Evolutionary conservation across 2,888 invertebrate genomes (phyloP).

Genomic region (Rhagophthalmus giganteus): DNA sequence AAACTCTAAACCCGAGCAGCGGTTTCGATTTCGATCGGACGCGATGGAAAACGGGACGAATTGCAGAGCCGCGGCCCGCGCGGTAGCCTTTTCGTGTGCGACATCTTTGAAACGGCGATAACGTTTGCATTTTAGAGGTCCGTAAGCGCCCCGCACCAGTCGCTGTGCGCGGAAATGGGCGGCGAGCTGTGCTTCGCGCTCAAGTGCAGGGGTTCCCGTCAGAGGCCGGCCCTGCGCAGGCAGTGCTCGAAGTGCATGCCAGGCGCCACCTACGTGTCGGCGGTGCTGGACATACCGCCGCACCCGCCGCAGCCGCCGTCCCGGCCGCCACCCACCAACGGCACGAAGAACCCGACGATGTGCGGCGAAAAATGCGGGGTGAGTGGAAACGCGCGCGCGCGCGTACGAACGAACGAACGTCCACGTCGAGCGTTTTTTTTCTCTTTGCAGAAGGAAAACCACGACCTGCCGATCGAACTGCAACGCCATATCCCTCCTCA

Average conservation of each 20-base stretch:
- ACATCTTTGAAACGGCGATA: too few relatives aligned
- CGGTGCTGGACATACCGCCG: slow-evolving; percentile 55
- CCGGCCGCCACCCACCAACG: slow-evolving; percentile 44
- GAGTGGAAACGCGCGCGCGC: too few relatives aligned
- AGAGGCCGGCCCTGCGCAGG: slow-evolving; percentile 66
- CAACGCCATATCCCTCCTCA: too few relatives aligned
- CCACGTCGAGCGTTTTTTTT: too few relatives aligned
- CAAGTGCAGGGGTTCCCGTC: slow-evolving; percentile 65
- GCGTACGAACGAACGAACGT: too few relatives aligned
- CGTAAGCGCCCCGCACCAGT: slow-evolving; percentile 61
- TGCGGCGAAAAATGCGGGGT: slow-evolving; percentile 8
- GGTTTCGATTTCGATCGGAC: too few relatives aligned
- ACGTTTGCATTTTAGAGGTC: slow-evolving; percentile 53
- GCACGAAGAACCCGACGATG: slow-evolving; percentile 11
- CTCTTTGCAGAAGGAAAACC: too few relatives aligned
- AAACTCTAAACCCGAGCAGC: too few relatives aligned
- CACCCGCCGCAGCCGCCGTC: slow-evolving; percentile 55
- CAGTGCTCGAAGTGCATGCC: slow-evolving; percentile 65
- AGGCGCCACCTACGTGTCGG: slow-evolving; percentile 56
- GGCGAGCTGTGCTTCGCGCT: slow-evolving; percentile 71
- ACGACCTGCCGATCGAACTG: too few relatives aligned
- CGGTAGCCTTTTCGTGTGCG: too few relatives aligned
- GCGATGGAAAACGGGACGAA: too few relatives aligned
- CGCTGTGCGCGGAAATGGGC: slow-evolving; percentile 78
- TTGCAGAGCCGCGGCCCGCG: too few relatives aligned